Evolutionary conservation across 2,797 vertebrate species (phyloP).

Genomic region (Lacerta bilineata): DNA sequence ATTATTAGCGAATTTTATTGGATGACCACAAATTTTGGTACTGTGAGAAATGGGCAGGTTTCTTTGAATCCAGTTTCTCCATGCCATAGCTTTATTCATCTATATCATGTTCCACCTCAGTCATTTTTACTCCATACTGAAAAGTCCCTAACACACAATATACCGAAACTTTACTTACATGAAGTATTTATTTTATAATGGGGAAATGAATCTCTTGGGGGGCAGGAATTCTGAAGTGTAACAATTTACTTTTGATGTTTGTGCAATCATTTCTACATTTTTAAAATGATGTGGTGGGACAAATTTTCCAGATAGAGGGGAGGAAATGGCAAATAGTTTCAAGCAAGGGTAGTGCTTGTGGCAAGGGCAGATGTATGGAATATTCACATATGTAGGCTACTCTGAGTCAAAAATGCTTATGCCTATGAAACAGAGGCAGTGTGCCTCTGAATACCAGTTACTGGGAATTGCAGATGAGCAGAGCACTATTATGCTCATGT

Average conservation of each 20-base stretch:
- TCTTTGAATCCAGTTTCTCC: not conserved
- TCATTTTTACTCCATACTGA: not conserved
- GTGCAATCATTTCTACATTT: not conserved
- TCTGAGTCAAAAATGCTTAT: not conserved
- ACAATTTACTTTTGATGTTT: not conserved
- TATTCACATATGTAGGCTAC: not conserved
- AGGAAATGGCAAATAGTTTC: not conserved
- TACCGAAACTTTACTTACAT: not conserved
- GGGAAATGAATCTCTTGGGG: not conserved
- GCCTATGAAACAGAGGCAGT: no score
- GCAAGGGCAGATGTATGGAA: not conserved
- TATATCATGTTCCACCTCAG: not conserved
- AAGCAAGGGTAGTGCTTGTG: not conserved
- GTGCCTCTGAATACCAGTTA: no score
- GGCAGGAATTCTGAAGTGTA: no score
- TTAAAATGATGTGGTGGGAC: no score
- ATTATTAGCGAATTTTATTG: not conserved
- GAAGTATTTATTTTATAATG: not conserved
- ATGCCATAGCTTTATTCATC: not conserved
- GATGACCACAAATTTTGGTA: not conserved
- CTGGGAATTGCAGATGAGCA: no score
- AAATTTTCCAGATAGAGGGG: not conserved
- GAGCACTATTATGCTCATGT: no score
- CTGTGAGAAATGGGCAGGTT: not conserved
- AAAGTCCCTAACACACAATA: not conserved